Percentiles rank a stretch among this genome's conserved stretches.
These are phyloP conservation scores for Bergia sp. DNA, from an alignment of 92 coral and sea anemone genomes.

Conservation along the genomic window DNA sequence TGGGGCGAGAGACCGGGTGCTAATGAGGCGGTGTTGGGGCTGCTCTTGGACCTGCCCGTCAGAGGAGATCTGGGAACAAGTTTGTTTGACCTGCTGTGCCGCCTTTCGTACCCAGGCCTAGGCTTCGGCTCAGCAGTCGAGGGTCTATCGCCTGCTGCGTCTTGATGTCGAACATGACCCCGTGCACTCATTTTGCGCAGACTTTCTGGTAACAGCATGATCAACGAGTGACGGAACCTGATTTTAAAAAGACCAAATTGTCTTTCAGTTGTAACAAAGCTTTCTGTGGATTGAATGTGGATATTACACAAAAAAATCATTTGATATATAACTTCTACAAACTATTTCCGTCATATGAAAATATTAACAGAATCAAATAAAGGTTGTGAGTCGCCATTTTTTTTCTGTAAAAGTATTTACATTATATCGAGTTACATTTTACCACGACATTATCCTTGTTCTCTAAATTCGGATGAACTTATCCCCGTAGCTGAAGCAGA, in stretches of 20 bases:
- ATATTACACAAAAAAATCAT: too few species aligned
- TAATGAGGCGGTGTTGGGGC: not conserved
- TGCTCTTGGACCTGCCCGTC: conserved; percentile 21
- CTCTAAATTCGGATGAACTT: too few species aligned
- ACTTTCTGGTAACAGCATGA: conserved; percentile 1
- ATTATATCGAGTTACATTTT: too few species aligned
- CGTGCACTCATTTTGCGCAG: conserved; percentile 1
- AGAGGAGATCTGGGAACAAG: conserved; percentile 27
- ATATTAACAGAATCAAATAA: too few species aligned
- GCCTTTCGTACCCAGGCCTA: not conserved
- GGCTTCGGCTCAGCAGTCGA: not conserved
- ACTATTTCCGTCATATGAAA: too few species aligned
- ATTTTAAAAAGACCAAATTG: not conserved
- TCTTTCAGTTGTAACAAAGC: not conserved
- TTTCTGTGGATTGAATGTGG: too few species aligned
- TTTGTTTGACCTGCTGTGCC: not conserved
- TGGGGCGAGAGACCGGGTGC: not conserved
- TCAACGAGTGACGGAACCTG: conserved; percentile 31
- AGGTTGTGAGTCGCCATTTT: too few species aligned
- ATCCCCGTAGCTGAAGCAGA: too few species aligned
- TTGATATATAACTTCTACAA: too few species aligned
- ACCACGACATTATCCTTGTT: too few species aligned
- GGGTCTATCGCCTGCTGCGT: not conserved
- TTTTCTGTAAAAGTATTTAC: too few species aligned
- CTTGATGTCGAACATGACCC: not conserved